phyloP scores from a whole-genome alignment of 2,113 vertebrate genomes.

The Struthidea cinerea region DNA sequence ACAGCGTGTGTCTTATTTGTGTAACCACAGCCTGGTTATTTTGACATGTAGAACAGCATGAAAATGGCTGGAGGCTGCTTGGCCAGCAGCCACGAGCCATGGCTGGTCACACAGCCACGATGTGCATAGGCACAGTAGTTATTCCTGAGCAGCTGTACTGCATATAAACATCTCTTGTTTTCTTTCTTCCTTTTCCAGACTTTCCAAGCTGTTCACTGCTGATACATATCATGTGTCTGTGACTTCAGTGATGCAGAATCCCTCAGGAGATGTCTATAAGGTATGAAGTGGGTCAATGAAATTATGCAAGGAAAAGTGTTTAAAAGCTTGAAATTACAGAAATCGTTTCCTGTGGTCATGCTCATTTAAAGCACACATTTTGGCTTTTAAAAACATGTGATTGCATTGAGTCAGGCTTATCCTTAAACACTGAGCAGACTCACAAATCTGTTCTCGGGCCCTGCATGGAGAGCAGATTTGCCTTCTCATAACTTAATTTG shows the following conservation, averaged over 20 bases:
- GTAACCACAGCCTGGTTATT: neutral
- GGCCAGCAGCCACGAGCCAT: neutral
- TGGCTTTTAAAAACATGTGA: neutral
- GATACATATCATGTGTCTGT: neutral
- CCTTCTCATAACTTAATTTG: neutral
- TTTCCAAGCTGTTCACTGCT: neutral
- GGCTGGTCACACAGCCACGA: neutral
- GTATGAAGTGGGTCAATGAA: neutral
- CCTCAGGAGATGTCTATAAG: neutral
- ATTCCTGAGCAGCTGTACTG: neutral
- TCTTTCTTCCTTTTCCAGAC: neutral
- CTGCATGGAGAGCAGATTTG: neutral
- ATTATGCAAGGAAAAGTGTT: neutral
- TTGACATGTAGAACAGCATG: neutral
- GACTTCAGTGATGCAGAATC: neutral
- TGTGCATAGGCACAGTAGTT: neutral
- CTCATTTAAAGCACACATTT: neutral
- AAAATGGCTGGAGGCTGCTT: neutral
- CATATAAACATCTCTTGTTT: neutral
- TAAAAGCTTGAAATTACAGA: neutral
- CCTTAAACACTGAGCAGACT: neutral
- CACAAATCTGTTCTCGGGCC: neutral
- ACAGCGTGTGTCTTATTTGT: neutral
- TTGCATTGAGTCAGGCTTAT: neutral
- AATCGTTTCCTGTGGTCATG: neutral